These are phyloP conservation scores for Athalia cordata DNA, from an alignment of 2,888 invertebrate genomes.

Conservation along the genomic window DNA sequence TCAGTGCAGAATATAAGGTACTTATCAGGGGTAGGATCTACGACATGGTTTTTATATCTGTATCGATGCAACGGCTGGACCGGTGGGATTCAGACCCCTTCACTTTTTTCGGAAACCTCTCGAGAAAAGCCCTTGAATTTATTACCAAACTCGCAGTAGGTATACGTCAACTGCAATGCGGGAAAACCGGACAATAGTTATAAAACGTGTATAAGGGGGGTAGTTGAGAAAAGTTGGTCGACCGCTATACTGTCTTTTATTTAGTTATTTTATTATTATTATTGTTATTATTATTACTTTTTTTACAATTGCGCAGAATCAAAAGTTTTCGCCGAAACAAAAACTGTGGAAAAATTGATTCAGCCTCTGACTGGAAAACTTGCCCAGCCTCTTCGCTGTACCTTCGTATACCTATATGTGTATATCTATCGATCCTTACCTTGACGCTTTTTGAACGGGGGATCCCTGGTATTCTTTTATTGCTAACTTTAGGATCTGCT, in stretches of 20 bases:
- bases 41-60: background rate
- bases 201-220: background rate
- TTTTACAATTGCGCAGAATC: background rate
- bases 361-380: background rate
- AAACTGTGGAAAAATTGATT: conserved; percentile 17
- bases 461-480: background rate
- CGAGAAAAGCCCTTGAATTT: conserved; percentile 9
- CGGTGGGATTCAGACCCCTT: too few species aligned
- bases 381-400: too few species aligned
- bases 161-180: background rate
- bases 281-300: too few species aligned
- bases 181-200: background rate
- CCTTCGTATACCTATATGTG: too few species aligned
- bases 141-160: conserved; percentile 8
- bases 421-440: too few species aligned
- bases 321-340: background rate
- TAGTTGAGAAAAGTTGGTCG: conserved; percentile 11
- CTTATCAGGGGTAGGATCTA: background rate
- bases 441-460: too few species aligned
- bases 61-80: too few species aligned
- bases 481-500: background rate
- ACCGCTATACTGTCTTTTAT: conserved; percentile 4
- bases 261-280: too few species aligned
- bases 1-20: too few species aligned
- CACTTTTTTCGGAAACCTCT: background rate